phyloP scores from a whole-genome alignment of 2,888 invertebrate species.

The Maniola hyperantus region DNA sequence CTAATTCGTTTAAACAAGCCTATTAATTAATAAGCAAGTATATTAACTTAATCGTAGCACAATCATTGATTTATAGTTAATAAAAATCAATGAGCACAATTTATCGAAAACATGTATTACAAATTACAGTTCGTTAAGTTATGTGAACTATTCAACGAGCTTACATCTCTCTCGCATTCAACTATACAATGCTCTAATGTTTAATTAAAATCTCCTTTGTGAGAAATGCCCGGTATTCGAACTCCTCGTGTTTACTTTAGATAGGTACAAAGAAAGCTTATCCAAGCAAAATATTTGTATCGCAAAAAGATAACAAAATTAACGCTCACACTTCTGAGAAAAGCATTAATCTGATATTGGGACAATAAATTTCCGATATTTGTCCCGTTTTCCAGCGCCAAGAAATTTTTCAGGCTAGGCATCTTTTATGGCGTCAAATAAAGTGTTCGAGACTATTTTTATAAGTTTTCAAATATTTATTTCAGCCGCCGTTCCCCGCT shows the following conservation, averaged over 20 bases:
- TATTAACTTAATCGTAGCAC: no score
- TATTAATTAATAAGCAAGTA: no score
- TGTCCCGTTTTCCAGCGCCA: background rate
- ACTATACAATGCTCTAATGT: background rate
- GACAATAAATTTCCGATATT: slow-evolving; percentile 3
- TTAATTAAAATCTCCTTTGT: background rate
- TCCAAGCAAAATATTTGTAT: background rate
- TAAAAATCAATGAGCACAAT: no score
- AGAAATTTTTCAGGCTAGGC: background rate
- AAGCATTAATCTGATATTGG: slow-evolving; percentile 2
- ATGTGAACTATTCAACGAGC: background rate
- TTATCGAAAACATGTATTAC: background rate
- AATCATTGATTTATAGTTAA: no score
- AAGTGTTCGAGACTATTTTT: background rate
- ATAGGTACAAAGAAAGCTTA: background rate
- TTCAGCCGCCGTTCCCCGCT: background rate
- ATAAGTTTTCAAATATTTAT: slow-evolving; percentile 5
- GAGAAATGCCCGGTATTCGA: background rate
- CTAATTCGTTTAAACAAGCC: no score
- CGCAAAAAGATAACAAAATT: background rate
- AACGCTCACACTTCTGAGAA: background rate
- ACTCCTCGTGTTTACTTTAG: background rate
- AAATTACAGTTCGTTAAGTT: no score
- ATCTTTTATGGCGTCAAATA: slow-evolving; percentile 3
- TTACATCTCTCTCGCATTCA: background rate